Percentiles rank a stretch among this genome's conserved stretches.
phyloP scores from a whole-genome alignment of 2,888 invertebrate species.

The Arenicola marina region DNA sequence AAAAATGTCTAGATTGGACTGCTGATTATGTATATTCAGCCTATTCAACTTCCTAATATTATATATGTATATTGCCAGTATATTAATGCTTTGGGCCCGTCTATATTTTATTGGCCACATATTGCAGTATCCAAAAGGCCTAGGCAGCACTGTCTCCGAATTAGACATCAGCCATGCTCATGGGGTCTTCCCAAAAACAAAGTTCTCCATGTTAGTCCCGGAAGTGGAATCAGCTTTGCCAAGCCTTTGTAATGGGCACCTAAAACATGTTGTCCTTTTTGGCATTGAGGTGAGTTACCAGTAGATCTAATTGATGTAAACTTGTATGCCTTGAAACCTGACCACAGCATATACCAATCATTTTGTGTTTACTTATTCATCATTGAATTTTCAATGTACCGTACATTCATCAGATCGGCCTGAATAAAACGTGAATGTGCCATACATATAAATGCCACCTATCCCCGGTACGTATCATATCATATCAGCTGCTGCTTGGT shows the following conservation, averaged over 20 bases:
- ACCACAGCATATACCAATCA: neutral
- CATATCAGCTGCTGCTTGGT: too few species aligned
- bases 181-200: constrained; percentile 63
- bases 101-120: too few species aligned
- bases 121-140: constrained; percentile 66
- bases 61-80: too few species aligned
- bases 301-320: neutral
- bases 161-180: constrained; percentile 61
- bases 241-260: constrained; percentile 42
- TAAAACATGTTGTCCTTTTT: constrained; percentile 54
- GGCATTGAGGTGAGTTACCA: constrained; percentile 55
- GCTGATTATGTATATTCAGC: too few species aligned
- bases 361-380: neutral
- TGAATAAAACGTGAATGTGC: too few species aligned
- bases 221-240: constrained; percentile 61
- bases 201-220: constrained; percentile 67
- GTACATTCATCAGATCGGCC: too few species aligned
- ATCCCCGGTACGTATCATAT: too few species aligned
- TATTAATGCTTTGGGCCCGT: too few species aligned
- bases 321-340: neutral
- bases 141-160: constrained; percentile 66
- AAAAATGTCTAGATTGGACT: too few species aligned
- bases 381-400: too few species aligned
- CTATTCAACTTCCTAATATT: too few species aligned
- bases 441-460: too few species aligned